A percentile compares a stretch with the other conserved stretches of the same genome.
Conservation (phyloP, 2,113 vertebrate species). For the Sakesphorus luctuosus region DNA sequence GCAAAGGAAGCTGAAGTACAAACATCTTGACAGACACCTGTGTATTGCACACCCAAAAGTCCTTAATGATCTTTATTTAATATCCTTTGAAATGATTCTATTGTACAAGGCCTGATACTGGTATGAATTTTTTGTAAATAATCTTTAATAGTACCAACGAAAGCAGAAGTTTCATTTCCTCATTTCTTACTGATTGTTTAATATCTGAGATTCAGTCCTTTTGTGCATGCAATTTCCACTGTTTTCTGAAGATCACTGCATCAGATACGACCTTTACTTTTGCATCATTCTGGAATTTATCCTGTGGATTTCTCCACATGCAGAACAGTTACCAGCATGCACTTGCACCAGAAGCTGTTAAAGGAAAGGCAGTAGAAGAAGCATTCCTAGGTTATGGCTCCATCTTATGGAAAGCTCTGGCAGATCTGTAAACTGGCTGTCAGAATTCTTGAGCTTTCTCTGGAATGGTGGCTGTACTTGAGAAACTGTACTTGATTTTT, state of each 20-base stretch:
- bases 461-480: neutral
- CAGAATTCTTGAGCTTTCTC: neutral
- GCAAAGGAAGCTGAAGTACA: neutral
- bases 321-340: neutral
- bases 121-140: neutral
- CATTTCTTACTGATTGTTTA: neutral
- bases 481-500: neutral
- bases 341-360: neutral
- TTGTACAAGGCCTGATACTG: neutral
- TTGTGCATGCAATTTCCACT: neutral
- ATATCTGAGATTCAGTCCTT: neutral
- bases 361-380: neutral
- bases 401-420: neutral
- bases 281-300: neutral
- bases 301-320: neutral
- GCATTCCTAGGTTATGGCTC: neutral
- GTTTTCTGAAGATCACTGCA: neutral
- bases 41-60: neutral
- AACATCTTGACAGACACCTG: neutral
- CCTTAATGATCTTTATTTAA: neutral
- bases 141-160: neutral
- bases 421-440: neutral
- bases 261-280: neutral
- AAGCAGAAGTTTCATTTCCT: neutral
- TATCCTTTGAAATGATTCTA: neutral